Conservation (phyloP, 2,888 invertebrate genomes). For the Drosophila helvetica region DNA sequence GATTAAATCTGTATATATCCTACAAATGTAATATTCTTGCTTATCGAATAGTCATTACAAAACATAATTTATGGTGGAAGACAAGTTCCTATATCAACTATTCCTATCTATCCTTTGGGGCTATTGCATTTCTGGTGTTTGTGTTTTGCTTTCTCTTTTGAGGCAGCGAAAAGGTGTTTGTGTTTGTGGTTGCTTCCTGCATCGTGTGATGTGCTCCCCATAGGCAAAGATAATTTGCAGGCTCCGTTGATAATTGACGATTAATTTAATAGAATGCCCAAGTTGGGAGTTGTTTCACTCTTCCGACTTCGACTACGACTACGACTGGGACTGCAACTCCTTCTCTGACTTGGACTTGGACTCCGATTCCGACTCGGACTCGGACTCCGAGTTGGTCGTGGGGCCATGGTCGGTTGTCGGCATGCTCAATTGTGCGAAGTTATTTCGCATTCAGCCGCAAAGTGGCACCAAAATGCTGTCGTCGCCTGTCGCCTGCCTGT, state of each 20-base stretch:
- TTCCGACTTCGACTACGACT: constrained; percentile 18
- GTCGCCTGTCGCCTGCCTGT: constrained; percentile 57
- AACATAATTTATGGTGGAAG: too few relatives aligned
- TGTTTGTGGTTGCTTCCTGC: constrained; percentile 30
- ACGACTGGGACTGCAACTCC: neutral
- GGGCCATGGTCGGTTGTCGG: constrained; percentile 56
- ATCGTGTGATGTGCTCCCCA: constrained; percentile 36
- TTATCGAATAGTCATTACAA: too few relatives aligned
- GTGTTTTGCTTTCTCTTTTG: neutral
- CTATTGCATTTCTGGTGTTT: neutral
- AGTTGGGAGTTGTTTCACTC: constrained; percentile 65
- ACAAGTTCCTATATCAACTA: neutral
- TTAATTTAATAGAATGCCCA: constrained; percentile 81
- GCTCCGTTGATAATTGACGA: constrained; percentile 76
- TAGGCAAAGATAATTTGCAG: constrained; percentile 43
- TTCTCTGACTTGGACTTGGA: neutral
- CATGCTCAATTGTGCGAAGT: constrained; percentile 79
- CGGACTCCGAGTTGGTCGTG: neutral
- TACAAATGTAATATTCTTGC: too few relatives aligned
- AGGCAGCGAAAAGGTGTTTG: constrained; percentile 6
- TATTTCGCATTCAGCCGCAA: constrained; percentile 78
- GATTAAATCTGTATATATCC: too few relatives aligned
- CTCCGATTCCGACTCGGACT: too few relatives aligned
- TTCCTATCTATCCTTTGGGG: neutral
- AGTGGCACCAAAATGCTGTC: constrained; percentile 79